Evolutionary conservation across 2,113 vertebrate species (phyloP), one percentile per base, ranked within the genome.

Genomic region (Paracanthobrama guichenoti): DNA sequence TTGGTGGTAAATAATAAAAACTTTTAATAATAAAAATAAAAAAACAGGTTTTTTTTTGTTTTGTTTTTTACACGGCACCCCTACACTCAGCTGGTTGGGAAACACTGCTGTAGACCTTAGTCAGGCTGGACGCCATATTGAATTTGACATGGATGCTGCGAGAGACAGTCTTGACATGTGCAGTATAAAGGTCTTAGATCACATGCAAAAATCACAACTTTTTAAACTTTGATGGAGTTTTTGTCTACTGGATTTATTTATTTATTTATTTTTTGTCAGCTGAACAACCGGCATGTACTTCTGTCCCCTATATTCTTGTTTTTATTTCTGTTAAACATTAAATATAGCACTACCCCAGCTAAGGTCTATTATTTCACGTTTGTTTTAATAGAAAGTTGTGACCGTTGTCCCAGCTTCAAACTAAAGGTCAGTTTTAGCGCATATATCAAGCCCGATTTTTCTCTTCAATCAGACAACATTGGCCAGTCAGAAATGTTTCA

Each of bases 381-480:
- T 8, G 11, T 71, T 71, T 71, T 71, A 42, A n/a, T n/a, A 42
- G 4, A 3, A 39, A 44, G 20, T 71, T 71, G 2, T 7, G 35
- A 26, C 39, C 14, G 53, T 57, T 35, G 9, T 48, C 48, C 48
- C 31, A 24, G 75, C 31, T 42, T 77, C n/a, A 64, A 24, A 18
- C n/a, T 20, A n/a, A 46, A 59, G 57, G 77, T 62, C 14, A 62
- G 39, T 22, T 26, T 26, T 18, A 62, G 24, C 8, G 22, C 22
- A 8, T 11, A 44, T 62, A 55, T 80, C 50, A 79, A 79, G 62
- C 84, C 60, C 35, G 8, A n/a, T 55, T 77, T 59, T 55, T 67
- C 75, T 55, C 10, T 26, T 82, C 64, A 79, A 20, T 71, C 74
- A 78, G 83, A 53, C 78, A 84, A 87, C 83, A 82, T 85, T 85